phyloP scores from a whole-genome alignment of 2,113 vertebrate species.

The Oryzias woworae region DNA sequence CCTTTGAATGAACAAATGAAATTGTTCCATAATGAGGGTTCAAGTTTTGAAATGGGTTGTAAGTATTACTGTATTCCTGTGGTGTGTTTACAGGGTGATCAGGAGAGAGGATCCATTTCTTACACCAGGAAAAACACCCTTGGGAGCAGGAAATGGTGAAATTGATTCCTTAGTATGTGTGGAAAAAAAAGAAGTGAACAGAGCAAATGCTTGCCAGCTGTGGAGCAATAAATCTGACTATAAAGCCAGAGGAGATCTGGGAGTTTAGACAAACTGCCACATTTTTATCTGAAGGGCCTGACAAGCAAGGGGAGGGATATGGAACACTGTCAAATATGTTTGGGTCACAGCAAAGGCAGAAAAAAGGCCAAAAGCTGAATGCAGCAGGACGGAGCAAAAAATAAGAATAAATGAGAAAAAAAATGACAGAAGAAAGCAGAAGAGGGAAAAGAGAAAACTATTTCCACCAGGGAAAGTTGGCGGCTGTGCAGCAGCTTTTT shows the following conservation, averaged over 20 bases:
- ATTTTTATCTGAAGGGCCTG: slow-evolving; percentile 19
- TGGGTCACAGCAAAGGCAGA: slow-evolving; percentile 20
- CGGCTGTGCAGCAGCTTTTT: slow-evolving; percentile 64
- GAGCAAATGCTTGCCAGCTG: slow-evolving; percentile 30
- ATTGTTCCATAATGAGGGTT: slow-evolving; percentile 19
- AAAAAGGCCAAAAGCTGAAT: slow-evolving; percentile 25
- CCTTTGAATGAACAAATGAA: slow-evolving; percentile 11
- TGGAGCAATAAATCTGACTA: slow-evolving; percentile 38
- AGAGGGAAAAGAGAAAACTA: slow-evolving; percentile 28
- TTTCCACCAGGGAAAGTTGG: slow-evolving; percentile 68
- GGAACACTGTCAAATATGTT: slow-evolving; percentile 39
- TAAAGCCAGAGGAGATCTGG: slow-evolving; percentile 43
- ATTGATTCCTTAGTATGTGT: slow-evolving; percentile 50
- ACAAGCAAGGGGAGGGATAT: not conserved
- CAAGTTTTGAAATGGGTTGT: not conserved
- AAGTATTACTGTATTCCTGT: slow-evolving; percentile 7
- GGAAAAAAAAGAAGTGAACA: slow-evolving; percentile 25
- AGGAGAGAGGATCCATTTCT: slow-evolving; percentile 31
- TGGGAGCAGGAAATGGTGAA: slow-evolving; percentile 38
- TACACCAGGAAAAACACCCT: slow-evolving; percentile 18
- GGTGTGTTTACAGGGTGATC: slow-evolving; percentile 33
- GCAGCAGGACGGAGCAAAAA: not conserved
- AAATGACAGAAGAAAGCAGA: slow-evolving; percentile 3
- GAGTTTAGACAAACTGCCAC: slow-evolving; percentile 32
- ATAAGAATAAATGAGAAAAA: slow-evolving; percentile 2